Evolutionary conservation across 2,888 invertebrate genomes (phyloP).

Genomic region (Cephus rjabovi): DNA sequence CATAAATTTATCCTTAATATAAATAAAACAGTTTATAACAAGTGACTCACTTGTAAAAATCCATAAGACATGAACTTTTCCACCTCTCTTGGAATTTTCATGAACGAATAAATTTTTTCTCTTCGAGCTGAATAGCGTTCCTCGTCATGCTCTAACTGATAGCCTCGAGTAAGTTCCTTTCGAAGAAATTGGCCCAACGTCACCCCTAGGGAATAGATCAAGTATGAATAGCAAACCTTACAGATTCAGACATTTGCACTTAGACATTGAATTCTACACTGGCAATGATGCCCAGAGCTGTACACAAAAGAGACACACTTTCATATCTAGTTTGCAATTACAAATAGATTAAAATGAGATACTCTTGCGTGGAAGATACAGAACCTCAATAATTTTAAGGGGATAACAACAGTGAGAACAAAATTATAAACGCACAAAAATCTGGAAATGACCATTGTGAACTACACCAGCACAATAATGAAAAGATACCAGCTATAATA

Average conservation of each 20-base stretch:
- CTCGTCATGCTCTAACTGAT: constrained; percentile 94
- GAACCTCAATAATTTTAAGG: background rate
- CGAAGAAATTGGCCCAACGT: constrained; percentile 75
- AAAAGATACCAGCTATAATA: constrained; percentile 21
- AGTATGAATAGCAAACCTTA: background rate
- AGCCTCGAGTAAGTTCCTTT: constrained; percentile 91
- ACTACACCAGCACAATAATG: background rate
- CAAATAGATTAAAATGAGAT: background rate
- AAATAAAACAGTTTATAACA: background rate
- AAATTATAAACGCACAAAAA: background rate
- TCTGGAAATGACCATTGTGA: background rate
- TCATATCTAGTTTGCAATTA: background rate
- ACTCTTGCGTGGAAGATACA: background rate
- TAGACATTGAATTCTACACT: background rate
- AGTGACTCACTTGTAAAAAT: constrained; percentile 77
- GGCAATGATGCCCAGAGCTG: background rate
- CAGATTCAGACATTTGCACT: background rate
- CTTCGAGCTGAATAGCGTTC: constrained; percentile 93
- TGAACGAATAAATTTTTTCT: constrained; percentile 96
- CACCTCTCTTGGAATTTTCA: constrained; percentile 92
- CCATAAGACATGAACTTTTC: constrained; percentile 95
- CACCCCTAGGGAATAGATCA: constrained; percentile 39
- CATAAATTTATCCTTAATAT: constrained; percentile 3
- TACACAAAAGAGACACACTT: constrained; percentile 12
- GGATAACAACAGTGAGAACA: background rate